Percentiles rank a stretch among this genome's conserved stretches.
phyloP scores from a whole-genome alignment of 2,113 vertebrate genomes.

The Psittacara wagleri region DNA sequence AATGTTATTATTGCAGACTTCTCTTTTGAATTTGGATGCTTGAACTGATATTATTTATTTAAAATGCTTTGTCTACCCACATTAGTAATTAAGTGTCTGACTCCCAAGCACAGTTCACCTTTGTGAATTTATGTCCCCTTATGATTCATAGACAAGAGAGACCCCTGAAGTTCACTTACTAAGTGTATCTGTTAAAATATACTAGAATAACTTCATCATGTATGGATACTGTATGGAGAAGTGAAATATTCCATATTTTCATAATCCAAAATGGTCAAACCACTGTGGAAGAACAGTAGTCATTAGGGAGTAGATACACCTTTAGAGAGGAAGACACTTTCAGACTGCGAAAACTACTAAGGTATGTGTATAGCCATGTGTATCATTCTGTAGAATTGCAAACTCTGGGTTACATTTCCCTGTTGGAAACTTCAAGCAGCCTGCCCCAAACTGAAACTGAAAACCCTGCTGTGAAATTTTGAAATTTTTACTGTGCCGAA shows the following conservation, averaged over 20 bases:
- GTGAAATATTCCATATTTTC: neutral
- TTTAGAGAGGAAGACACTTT: neutral
- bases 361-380: neutral
- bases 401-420: neutral
- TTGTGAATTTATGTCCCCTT: neutral
- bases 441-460: neutral
- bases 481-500: neutral
- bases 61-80: neutral
- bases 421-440: neutral
- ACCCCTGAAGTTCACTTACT: neutral
- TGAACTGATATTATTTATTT: neutral
- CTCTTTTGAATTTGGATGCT: neutral
- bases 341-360: neutral
- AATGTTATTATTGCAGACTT: neutral
- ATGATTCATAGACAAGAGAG: neutral
- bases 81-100: neutral
- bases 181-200: neutral
- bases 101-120: neutral
- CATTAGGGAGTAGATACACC: neutral
- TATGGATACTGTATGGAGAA: neutral
- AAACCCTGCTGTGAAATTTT: neutral
- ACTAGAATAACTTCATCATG: neutral
- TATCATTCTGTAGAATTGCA: neutral
- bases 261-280: neutral
- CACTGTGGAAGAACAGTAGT: neutral